A percentile compares a stretch with the other conserved stretches of the same genome.
phyloP scores from a whole-genome alignment of 2,113 vertebrate species.

The Sclerurus mexicanus region DNA sequence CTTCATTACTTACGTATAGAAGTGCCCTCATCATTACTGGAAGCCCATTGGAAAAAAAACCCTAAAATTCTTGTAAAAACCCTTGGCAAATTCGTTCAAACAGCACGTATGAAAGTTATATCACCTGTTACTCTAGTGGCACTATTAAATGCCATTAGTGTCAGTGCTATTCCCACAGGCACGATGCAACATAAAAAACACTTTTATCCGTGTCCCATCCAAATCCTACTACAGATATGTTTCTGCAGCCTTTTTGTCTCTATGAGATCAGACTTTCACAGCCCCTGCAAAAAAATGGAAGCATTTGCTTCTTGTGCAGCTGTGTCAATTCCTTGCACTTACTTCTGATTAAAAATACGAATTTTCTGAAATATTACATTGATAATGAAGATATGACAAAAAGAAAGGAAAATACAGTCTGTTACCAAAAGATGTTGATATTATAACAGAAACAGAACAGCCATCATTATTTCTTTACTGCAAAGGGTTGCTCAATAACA shows the following conservation, averaged over 20 bases:
- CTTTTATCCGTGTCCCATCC: neutral
- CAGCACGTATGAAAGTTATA: neutral
- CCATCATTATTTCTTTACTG: neutral
- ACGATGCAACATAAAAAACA: neutral
- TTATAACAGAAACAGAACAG: neutral
- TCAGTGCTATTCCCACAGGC: neutral
- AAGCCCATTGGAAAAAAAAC: neutral
- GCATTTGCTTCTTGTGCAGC: neutral
- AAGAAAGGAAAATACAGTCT: neutral
- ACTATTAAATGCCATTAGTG: neutral
- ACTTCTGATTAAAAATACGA: neutral
- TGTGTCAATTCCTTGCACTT: neutral
- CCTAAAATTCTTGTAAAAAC: neutral
- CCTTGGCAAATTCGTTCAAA: neutral
- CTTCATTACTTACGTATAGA: neutral
- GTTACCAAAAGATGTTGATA: accelerated
- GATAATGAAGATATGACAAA: neutral
- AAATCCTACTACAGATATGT: neutral
- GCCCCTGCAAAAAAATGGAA: neutral
- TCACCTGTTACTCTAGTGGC: neutral
- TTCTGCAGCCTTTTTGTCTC: neutral
- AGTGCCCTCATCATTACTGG: neutral
- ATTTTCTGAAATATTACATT: neutral
- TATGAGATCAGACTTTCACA: neutral
- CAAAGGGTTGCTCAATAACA: neutral